A percentile compares a stretch with the other conserved stretches of the same genome.
These are phyloP conservation scores for Lasioglossum zephyrum DNA, from an alignment of 2,888 invertebrate species.

Conservation along the genomic window DNA sequence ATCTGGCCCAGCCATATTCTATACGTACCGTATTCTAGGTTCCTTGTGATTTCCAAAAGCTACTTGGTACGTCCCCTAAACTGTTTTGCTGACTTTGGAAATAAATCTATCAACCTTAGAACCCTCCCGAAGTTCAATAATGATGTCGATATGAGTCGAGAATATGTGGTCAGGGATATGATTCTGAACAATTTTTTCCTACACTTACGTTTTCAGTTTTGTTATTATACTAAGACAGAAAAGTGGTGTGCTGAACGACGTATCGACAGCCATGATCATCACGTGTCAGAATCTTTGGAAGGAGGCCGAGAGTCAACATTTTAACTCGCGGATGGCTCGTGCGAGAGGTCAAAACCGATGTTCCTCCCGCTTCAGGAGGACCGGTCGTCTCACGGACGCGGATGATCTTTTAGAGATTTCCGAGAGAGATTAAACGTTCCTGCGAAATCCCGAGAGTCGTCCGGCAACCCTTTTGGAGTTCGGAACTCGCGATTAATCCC, in stretches of 20 bases:
- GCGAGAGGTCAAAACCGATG: conserved; percentile 45
- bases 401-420: conserved; percentile 69
- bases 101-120: not conserved
- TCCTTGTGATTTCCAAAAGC: not conserved
- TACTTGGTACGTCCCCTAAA: not conserved
- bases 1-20: no score
- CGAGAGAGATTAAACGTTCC: conserved; percentile 61
- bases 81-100: not conserved
- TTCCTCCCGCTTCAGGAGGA: conserved; percentile 50
- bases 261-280: conserved; percentile 1
- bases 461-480: conserved; percentile 41
- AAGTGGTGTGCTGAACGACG: not conserved
- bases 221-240: not conserved
- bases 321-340: conserved; percentile 47
- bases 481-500: conserved; percentile 31
- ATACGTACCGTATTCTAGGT: not conserved
- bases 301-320: not conserved
- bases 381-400: conserved; percentile 46
- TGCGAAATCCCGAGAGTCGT: conserved; percentile 45
- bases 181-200: no score
- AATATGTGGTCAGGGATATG: no score
- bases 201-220: not conserved
- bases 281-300: not conserved
- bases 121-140: not conserved
- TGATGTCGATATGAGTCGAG: no score